Evolutionary conservation across 2,797 vertebrate species (phyloP).

Genomic region (Ibycter americanus): DNA sequence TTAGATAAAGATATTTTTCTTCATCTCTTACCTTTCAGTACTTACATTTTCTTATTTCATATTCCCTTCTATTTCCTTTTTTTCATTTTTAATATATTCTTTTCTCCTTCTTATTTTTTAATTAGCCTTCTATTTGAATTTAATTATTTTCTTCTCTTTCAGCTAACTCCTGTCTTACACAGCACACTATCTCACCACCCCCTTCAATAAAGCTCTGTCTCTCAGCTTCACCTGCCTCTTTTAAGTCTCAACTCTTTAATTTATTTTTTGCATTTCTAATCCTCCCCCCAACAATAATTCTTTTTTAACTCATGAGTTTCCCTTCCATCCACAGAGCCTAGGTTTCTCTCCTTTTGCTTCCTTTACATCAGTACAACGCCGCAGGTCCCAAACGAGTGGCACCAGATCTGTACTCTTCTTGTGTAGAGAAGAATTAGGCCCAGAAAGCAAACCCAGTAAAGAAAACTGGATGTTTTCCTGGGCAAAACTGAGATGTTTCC

Average conservation of each 20-base stretch:
- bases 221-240: constrained; percentile 37
- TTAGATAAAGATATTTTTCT: constrained; percentile 56
- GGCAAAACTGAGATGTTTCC: neutral
- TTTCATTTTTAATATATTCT: constrained; percentile 52
- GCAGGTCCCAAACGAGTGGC: neutral
- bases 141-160: constrained; percentile 60
- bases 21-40: constrained; percentile 49
- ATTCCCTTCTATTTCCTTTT: constrained; percentile 32
- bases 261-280: constrained; percentile 42
- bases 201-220: constrained; percentile 47
- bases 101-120: constrained; percentile 53
- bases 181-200: constrained; percentile 31
- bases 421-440: neutral
- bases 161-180: constrained; percentile 37
- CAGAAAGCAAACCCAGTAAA: neutral
- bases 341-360: neutral
- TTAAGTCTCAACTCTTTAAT: constrained; percentile 13
- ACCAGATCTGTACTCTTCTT: neutral
- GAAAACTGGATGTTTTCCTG: neutral
- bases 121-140: constrained; percentile 59
- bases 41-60: constrained; percentile 44
- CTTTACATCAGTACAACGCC: neutral
- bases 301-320: constrained; percentile 47
- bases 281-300: neutral
- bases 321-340: neutral